Base-by-base conservation (phyloP, 2,888 invertebrate genomes). In the Pterostichus madidus region DNA sequence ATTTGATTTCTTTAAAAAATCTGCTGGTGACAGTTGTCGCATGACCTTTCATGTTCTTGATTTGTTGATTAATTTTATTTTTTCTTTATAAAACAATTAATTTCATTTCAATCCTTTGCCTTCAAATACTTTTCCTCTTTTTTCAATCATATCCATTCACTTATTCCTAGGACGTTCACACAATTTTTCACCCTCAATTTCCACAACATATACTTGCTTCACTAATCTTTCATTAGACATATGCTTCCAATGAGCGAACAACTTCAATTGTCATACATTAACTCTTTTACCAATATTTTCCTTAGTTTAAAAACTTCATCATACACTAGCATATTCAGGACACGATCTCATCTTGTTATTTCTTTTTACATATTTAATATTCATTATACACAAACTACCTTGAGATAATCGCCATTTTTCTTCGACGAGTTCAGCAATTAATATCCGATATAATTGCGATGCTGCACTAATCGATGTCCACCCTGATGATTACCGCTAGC, bases 391-490 rank as follows among this genome's bases (percentile, higher is more conserved):
- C 13, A 1, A 49, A 1, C 13, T 2, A n/a, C 49, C 13, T 49
- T 49, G 5, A 10, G n/a, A 3, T n/a, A 49, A 49, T 49, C n/a
- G 5, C 39, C 49, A 64, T 64, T 64, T 35, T 64, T 64, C 32
- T 64, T 64, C 32, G 32, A 11, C 31, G 13, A 35, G 35, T 64
- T 31, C 32, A 35, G 35, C 64, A 64, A 64, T 64, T 64, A 64
- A 64, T 64, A 64, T 13, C 32, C 11, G 64, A 64, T 64, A 53
- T 75, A 75, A 75, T 75, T 75, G 75, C 31, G 75, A 31, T 75
- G 52, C 52, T 75, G 75, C 31, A 39, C 53, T 52, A 53, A 75
- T 32, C 75, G 49, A 46, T 73, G 73, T 49, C 73, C 49, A 46
- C 10, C 15, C 73, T 46, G 44, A 73, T 77, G 77, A 77, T 77